A percentile compares a stretch with the other conserved stretches of the same genome.
Conservation (phyloP, 2,113 vertebrate genomes). For the Nothobranchius furzeri region DNA sequence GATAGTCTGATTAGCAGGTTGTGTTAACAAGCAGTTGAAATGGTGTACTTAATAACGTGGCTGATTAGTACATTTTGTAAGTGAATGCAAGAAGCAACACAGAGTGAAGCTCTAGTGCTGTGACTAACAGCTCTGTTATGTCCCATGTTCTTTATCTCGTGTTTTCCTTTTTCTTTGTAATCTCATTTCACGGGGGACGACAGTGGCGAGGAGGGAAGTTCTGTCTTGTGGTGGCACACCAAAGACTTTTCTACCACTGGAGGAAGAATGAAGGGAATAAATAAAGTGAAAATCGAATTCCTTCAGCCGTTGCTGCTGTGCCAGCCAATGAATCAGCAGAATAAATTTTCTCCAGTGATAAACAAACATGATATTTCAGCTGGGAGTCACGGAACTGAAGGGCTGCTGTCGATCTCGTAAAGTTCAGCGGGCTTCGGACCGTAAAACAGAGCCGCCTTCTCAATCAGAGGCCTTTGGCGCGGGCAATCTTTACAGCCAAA, state of each 20-base stretch:
- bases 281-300: slow-evolving; percentile 81
- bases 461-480: slow-evolving; percentile 62
- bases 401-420: slow-evolving; percentile 69
- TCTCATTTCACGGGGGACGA: slow-evolving; percentile 69
- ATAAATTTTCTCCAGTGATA: slow-evolving; percentile 80
- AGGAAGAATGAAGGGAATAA: slow-evolving; percentile 78
- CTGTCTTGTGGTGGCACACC: slow-evolving; percentile 53
- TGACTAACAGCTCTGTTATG: slow-evolving; percentile 70
- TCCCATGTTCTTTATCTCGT: slow-evolving; percentile 60
- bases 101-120: slow-evolving; percentile 51
- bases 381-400: slow-evolving; percentile 50
- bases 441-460: slow-evolving; percentile 69
- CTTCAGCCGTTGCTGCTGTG: slow-evolving; percentile 69
- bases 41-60: too few species aligned
- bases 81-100: slow-evolving; percentile 49
- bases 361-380: slow-evolving; percentile 81
- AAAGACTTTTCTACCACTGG: slow-evolving; percentile 59
- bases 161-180: slow-evolving; percentile 63
- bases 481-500: slow-evolving; percentile 52
- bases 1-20: too few species aligned
- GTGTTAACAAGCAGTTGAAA: too few species aligned
- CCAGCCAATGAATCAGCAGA: slow-evolving; percentile 79
- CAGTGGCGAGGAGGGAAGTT: slow-evolving; percentile 46
- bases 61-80: slow-evolving; percentile 31
- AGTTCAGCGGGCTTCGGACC: slow-evolving; percentile 72